A percentile compares a stretch with the other conserved stretches of the same genome.
Evolutionary conservation across 1,140 invertebrate genomes (phyloP).

Genomic region (Zaprionus africanus): DNA sequence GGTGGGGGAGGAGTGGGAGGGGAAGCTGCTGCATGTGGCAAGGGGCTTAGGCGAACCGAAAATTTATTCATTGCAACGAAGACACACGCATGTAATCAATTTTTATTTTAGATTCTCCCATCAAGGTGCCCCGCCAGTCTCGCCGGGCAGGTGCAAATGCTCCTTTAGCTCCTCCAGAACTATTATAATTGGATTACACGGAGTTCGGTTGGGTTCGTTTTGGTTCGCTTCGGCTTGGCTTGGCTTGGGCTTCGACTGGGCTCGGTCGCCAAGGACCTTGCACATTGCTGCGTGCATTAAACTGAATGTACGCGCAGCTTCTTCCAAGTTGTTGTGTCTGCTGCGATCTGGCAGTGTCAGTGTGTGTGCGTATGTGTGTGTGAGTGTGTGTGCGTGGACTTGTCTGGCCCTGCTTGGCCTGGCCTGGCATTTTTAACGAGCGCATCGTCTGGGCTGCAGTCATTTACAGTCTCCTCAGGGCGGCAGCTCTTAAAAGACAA

Average conservation of each 20-base stretch:
- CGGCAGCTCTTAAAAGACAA: constrained; percentile 50
- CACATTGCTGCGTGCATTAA: constrained; percentile 21
- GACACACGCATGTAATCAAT: constrained; percentile 77
- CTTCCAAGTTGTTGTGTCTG: constrained; percentile 45
- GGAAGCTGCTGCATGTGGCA: neutral
- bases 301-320: constrained; percentile 58
- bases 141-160: constrained; percentile 68
- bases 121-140: constrained; percentile 8
- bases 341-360: constrained; percentile 1
- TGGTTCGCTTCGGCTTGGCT: neutral
- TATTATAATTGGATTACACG: constrained; percentile 84
- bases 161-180: constrained; percentile 28
- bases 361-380: neutral
- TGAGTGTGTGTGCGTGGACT: neutral
- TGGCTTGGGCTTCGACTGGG: no score
- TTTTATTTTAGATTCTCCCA: constrained; percentile 74
- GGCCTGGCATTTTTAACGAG: constrained; percentile 61
- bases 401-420: constrained; percentile 18
- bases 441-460: constrained; percentile 50
- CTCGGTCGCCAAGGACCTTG: constrained; percentile 29
- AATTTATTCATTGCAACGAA: constrained; percentile 60
- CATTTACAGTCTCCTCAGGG: constrained; percentile 49
- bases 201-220: constrained; percentile 84
- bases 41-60: constrained; percentile 14
- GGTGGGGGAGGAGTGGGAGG: neutral